These are phyloP conservation scores for Rhopalosiphum maidis DNA, from an alignment of 1,140 invertebrate genomes.

Conservation along the genomic window DNA sequence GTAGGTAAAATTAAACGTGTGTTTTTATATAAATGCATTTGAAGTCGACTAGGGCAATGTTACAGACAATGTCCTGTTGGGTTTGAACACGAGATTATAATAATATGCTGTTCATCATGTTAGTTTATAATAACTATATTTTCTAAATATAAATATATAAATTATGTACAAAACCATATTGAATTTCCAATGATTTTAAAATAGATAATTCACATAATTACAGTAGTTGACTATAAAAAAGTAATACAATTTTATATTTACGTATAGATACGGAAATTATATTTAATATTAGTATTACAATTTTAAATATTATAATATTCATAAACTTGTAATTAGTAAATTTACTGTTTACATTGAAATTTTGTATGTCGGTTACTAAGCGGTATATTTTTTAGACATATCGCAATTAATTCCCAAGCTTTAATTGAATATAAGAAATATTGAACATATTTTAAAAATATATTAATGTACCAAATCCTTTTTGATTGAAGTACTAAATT, in stretches of 20 bases:
- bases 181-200: not conserved
- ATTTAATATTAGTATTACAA: too few species aligned
- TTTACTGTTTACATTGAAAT: not conserved
- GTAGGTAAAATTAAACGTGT: too few species aligned
- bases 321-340: too few species aligned
- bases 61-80: too few species aligned
- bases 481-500: not conserved
- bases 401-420: not conserved
- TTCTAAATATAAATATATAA: too few species aligned
- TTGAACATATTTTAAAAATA: not conserved
- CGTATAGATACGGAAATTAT: too few species aligned
- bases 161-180: not conserved
- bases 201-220: not conserved
- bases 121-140: too few species aligned
- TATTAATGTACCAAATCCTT: not conserved
- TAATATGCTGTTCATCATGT: too few species aligned
- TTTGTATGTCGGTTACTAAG: not conserved
- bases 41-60: too few species aligned
- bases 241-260: not conserved
- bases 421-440: not conserved
- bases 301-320: too few species aligned
- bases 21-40: too few species aligned
- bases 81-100: too few species aligned
- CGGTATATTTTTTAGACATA: not conserved
- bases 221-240: not conserved